Base-by-base conservation (phyloP, 2,113 vertebrate genomes). In the Sturnira hondurensis region DNA sequence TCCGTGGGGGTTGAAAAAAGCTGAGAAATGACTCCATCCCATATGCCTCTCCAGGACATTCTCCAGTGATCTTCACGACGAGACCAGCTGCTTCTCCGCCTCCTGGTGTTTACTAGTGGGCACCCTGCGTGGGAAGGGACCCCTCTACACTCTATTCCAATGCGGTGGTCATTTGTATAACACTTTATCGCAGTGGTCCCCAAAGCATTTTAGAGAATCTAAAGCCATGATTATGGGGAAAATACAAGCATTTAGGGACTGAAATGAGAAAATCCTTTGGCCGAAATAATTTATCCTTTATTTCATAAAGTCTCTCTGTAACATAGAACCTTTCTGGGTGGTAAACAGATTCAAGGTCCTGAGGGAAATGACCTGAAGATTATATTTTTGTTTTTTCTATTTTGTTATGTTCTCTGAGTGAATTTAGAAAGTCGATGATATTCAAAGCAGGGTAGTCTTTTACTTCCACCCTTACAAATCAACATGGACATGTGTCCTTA, bases 191-290 rank as follows among this genome's bases (percentile, higher is more conserved):
- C 71, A 41, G 16, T 19, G 36, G 41, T 77, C 77, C 52, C 63
- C 70, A 65, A 83, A 81, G 87, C 70, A 70, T 67, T 74, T 70
- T 68, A 80, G 28, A 45, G 52, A 95, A 38, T 83, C 74, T 80
- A 71, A 86, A 92, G 76, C 80, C 24, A 65, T 89, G 77, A 63
- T 56, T 84, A 58, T 50, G 47, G 28, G 80, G 33, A 56, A 80
- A 84, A 36, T 52, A 61, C 43, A 87, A 68, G 82, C 80, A n/a
- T 65, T n/a, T 63, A 83, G 47, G 87, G 41, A n/a, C 68, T 73
- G 38, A 91, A 88, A 95, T 82, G 61, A 94, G 56, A 92, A 94
- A 91, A 81, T 70, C 67, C 78, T 83, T 86, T 82, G 86, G 63
- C 90, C 77, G 54, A 65, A 93, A 93, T 86, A 33, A 93, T 38